These are phyloP conservation scores for Dasyornis broadbenti DNA, from an alignment of 2,113 vertebrate genomes.

Conservation along the genomic window DNA sequence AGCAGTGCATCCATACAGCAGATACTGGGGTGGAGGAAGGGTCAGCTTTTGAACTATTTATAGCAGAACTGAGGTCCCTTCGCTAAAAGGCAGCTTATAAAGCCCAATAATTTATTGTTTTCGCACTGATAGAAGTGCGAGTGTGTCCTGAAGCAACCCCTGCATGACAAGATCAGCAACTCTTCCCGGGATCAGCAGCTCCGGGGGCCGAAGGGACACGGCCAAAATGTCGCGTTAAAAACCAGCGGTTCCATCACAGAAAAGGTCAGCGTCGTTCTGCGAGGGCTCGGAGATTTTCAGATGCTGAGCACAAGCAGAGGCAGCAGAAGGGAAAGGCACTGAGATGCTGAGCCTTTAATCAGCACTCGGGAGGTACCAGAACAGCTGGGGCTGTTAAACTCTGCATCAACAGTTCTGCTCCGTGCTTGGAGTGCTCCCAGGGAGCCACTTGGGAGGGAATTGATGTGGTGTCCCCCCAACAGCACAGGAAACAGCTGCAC, in stretches of 20 bases:
- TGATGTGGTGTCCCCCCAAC: not conserved
- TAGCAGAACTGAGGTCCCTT: not conserved
- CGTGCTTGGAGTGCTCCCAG: not conserved
- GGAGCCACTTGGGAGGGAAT: not conserved
- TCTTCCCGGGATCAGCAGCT: not conserved
- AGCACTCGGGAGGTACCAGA: not conserved
- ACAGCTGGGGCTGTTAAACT: not conserved
- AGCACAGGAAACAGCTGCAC: not conserved
- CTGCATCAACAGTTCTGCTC: not conserved
- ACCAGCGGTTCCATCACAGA: not conserved
- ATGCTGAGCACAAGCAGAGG: not conserved
- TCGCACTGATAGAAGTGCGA: not conserved
- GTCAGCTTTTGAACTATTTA: not conserved
- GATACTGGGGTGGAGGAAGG: not conserved
- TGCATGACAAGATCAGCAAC: not conserved
- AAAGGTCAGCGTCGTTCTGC: not conserved
- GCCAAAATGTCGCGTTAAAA: fast-evolving
- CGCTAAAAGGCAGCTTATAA: not conserved
- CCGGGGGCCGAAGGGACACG: not conserved
- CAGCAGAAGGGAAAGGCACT: not conserved
- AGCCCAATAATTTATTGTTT: not conserved
- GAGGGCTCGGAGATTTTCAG: not conserved
- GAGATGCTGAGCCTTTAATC: not conserved
- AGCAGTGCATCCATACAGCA: not conserved
- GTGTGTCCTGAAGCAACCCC: not conserved